Percentiles rank a stretch among this genome's conserved stretches.
These are phyloP conservation scores for Protonemura montana DNA, from an alignment of 2,888 invertebrate species.

Conservation along the genomic window DNA sequence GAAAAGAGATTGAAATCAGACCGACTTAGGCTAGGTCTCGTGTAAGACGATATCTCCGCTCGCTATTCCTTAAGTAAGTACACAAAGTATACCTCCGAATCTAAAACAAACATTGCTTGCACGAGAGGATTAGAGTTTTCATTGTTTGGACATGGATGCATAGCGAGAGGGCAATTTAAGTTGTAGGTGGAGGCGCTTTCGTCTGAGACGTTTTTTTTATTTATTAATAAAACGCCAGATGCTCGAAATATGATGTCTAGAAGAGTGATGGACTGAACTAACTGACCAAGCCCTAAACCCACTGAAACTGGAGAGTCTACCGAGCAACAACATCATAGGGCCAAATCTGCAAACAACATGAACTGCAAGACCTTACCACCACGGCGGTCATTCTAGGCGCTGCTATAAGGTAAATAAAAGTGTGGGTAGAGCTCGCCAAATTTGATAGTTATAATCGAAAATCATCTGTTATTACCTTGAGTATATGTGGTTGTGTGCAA, in stretches of 20 bases:
- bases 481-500: no score
- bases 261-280: neutral
- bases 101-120: neutral
- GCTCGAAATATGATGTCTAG: conserved; percentile 12
- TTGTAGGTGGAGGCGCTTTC: neutral
- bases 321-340: neutral
- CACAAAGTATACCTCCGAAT: neutral
- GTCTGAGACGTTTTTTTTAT: neutral
- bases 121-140: neutral
- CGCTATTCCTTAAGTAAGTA: neutral
- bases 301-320: neutral
- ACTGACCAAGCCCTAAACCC: conserved; percentile 12
- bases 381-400: no score
- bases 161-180: neutral
- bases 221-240: neutral
- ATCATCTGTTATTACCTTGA: no score
- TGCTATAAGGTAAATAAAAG: neutral
- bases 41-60: conserved; percentile 2
- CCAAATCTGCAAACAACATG: neutral
- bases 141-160: conserved; percentile 3
- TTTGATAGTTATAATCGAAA: neutral
- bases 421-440: neutral
- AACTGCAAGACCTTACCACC: no score
- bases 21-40: neutral
- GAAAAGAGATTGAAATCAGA: neutral